Evolutionary conservation across 2,888 invertebrate species (phyloP), one percentile per base, ranked within the genome.

Genomic region (Apoda limacodes): DNA sequence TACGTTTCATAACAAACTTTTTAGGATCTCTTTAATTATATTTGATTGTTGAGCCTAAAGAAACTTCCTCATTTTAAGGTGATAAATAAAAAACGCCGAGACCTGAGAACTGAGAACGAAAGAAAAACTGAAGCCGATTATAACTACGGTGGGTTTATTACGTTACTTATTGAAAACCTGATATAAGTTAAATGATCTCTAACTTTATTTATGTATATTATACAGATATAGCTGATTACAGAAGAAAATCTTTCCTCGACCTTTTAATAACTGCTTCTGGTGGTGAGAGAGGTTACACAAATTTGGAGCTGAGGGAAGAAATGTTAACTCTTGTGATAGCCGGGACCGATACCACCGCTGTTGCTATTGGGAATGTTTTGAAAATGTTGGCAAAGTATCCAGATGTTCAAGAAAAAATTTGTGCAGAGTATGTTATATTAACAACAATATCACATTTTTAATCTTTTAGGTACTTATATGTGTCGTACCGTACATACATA

Each of bases 241-340:
- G 59, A 37, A 68, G 51, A 13, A 81, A 78, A 48, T 75, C 82
- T 0, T 85, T 86, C 46, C 51, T 85, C 31, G 85, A 86, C 36
- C 52, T 83, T 4, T 48, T 85, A 9, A 76, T 86, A 39, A 60
- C 70, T 9, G 47, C 81, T 3, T 80, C 83, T 17, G 75, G 82
- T 0, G 68, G 68, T 5, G 80, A 80, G 5, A 68, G 56, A 1
- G 81, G 81, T 12, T 82, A 83, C 22, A 82, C 71, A 0, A 67
- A 84, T 40, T 43, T 65, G 20, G 84, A 86, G 40, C 43, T 86
- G 2, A 57, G 82, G 32, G 84, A 86, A 43, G 85, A 86, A 58
- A 70, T 85, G 1, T 57, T 84, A 29, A 84, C 84, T 0, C 63
- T 86, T 34, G 71, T 81, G 30, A 52, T 84, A 9, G 85, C 85